Evolutionary conservation across 2,113 vertebrate species (phyloP), one percentile per base, ranked within the genome.

Genomic region (Bombycilla garrulus): DNA sequence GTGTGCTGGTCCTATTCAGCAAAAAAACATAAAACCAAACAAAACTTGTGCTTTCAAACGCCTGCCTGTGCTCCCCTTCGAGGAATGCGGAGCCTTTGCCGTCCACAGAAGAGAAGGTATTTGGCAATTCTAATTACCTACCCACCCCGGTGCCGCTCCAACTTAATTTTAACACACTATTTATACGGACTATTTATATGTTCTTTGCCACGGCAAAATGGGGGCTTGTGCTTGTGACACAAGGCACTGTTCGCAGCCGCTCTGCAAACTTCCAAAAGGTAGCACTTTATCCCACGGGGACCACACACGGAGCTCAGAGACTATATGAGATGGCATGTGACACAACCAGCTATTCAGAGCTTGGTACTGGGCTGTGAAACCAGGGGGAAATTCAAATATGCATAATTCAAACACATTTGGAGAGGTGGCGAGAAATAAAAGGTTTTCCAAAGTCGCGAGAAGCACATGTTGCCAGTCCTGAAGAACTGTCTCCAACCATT

Each of bases 121-220:
- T 97, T 96, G 95, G 95, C 94, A 97, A 96, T 96, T 97, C 96
- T 97, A 97, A 97, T 97, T 92, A 96, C 94, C 95, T 88, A 93
- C 64, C 93, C 95, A 96, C 93, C 93, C 94, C 40, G 4, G 90
- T 90, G 95, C 92, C 0, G 82, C 95, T 96, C 76, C 92, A 92
- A 60, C 86, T 93, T 88, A 35, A 94, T 93, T 92, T 96, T 96
- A 96, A 96, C 92, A 83, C 88, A 74, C 96, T 96, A 92, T 94
- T 97, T 96, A 93, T 95, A 92, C 3, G 7, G 70, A 94, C 95
- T 97, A 95, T 97, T 97, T 97, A 86, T 94, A 96, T 92, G 92
- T 81, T 88, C 96, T 92, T 61, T 94, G 95, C 94, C 92, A 86
- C 61, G 17, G 94, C 57, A 93, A 95, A 96, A 96, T 65, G 95